Percentiles rank a stretch among this genome's conserved stretches.
phyloP scores from a whole-genome alignment of 2,113 vertebrate species.

The Rousettus leschenaultii region DNA sequence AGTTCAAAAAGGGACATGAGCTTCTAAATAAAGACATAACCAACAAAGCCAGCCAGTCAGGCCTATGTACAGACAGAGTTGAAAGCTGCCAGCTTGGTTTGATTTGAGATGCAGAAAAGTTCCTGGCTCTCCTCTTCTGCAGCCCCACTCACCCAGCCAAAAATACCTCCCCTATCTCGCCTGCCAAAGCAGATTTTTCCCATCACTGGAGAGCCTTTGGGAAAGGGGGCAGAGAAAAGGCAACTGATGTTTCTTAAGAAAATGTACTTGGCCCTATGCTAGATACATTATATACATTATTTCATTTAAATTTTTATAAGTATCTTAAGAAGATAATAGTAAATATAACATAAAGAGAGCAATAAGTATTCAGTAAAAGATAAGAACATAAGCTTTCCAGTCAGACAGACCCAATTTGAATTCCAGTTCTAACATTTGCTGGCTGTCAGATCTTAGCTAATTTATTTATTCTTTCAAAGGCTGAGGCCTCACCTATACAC shows the following conservation, averaged over 20 bases:
- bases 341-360: background rate
- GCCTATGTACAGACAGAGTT: slow-evolving; percentile 68
- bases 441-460: background rate
- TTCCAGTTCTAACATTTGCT: background rate
- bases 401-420: background rate
- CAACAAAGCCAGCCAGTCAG: slow-evolving; percentile 39
- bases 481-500: background rate
- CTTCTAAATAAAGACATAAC: slow-evolving; percentile 69
- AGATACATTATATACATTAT: background rate
- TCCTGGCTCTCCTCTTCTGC: slow-evolving; percentile 34
- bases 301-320: slow-evolving; percentile 5
- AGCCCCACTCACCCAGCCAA: slow-evolving; percentile 39
- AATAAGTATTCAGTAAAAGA: background rate
- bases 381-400: background rate
- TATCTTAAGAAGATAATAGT: background rate
- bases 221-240: slow-evolving; percentile 31
- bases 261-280: background rate
- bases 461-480: background rate
- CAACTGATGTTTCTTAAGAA: slow-evolving; percentile 41
- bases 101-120: slow-evolving; percentile 66
- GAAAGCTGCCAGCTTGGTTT: slow-evolving; percentile 67
- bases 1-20: slow-evolving; percentile 68
- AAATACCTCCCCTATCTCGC: slow-evolving; percentile 70
- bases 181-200: slow-evolving; percentile 67
- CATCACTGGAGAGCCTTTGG: slow-evolving; percentile 34